Evolutionary conservation across 1,140 invertebrate genomes (phyloP).

Genomic region (Drosophila ironensis): DNA sequence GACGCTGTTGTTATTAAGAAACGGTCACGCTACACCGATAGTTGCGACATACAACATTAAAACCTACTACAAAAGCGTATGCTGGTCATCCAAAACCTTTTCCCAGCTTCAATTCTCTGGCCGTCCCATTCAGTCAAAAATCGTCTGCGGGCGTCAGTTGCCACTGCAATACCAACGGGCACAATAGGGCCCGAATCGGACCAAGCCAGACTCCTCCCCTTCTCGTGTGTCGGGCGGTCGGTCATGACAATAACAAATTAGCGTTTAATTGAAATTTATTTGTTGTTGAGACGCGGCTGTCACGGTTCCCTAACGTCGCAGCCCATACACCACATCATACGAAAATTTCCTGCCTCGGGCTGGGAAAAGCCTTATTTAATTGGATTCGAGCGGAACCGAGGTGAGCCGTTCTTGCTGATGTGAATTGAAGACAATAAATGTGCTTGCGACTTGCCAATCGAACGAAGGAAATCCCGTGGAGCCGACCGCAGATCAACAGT

Average conservation of each 20-base stretch:
- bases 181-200: not conserved
- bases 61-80: slow-evolving; percentile 22
- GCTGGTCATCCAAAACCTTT: slow-evolving; percentile 15
- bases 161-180: not conserved
- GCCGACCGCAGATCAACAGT: slow-evolving; percentile 2
- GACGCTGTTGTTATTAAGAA: too few species aligned
- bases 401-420: slow-evolving; percentile 31
- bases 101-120: not conserved
- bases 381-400: slow-evolving; percentile 17
- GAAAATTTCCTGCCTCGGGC: not conserved
- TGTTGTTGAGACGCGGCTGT: slow-evolving; percentile 41
- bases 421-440: slow-evolving; percentile 74
- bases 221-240: not conserved
- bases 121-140: not conserved
- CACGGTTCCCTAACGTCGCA: too few species aligned
- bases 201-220: not conserved
- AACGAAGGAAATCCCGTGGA: slow-evolving; percentile 58
- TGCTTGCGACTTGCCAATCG: slow-evolving; percentile 53
- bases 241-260: slow-evolving; percentile 36
- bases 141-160: not conserved
- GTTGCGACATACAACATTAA: not conserved
- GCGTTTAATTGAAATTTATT: slow-evolving; percentile 77
- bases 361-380: slow-evolving; percentile 54
- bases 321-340: too few species aligned
- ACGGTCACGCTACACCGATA: too few species aligned